Percentiles rank a stretch among this genome's conserved stretches.
These are phyloP conservation scores for Eristalis pertinax DNA, from an alignment of 2,888 invertebrate genomes.

Conservation along the genomic window DNA sequence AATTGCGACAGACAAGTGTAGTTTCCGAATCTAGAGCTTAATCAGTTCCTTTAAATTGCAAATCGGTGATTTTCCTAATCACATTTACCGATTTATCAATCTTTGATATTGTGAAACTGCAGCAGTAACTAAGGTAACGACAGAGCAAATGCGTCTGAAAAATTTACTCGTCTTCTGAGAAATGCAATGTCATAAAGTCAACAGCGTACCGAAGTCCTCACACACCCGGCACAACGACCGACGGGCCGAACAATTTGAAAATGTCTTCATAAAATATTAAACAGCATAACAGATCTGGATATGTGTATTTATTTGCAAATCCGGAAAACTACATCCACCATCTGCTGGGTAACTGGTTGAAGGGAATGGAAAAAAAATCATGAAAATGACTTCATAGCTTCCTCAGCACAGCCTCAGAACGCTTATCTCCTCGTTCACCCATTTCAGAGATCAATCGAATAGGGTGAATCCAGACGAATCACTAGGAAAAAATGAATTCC, in stretches of 20 bases:
- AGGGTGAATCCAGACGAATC: background rate
- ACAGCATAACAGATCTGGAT: conserved; percentile 24
- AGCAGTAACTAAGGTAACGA: no score
- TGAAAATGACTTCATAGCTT: conserved; percentile 63
- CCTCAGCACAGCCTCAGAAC: background rate
- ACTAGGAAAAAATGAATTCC: conserved; percentile 23
- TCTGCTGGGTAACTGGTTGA: background rate
- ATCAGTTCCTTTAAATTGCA: no score
- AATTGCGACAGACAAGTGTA: no score
- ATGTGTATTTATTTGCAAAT: conserved; percentile 26
- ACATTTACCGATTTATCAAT: no score
- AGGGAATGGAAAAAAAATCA: conserved; percentile 14
- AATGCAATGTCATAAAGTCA: no score
- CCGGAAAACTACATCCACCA: background rate
- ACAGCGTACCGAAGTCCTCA: no score
- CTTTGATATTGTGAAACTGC: no score
- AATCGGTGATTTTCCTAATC: no score
- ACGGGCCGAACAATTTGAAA: conserved; percentile 9
- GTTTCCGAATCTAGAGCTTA: no score
- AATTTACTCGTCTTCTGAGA: no score
- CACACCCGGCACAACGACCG: no score
- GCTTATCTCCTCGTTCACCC: conserved; percentile 26
- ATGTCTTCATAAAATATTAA: conserved; percentile 47
- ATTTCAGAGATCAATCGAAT: conserved; percentile 38
- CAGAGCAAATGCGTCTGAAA: no score